Percentiles rank a stretch among this genome's conserved stretches.
These are phyloP conservation scores for Amazona finschi DNA, from an alignment of 2,797 vertebrate species.

Conservation along the genomic window DNA sequence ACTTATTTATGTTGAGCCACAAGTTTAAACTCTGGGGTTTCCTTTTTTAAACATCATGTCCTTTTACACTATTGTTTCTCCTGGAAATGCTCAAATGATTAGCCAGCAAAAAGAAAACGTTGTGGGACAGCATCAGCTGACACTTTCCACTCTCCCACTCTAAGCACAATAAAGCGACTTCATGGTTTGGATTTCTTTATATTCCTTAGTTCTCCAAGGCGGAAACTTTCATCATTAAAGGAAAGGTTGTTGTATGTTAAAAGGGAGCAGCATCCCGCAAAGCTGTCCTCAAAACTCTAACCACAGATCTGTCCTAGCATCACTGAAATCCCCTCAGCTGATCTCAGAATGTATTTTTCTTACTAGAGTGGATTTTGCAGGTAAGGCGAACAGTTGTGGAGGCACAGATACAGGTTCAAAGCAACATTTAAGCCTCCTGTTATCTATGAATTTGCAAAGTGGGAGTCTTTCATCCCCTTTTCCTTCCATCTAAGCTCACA, in stretches of 20 bases:
- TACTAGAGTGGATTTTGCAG: not conserved
- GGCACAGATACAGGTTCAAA: not conserved
- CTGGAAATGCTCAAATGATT: not conserved
- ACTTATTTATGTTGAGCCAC: conserved; percentile 16
- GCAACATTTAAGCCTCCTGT: not conserved
- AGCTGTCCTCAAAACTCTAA: not conserved
- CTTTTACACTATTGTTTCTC: not conserved
- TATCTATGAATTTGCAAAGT: not conserved
- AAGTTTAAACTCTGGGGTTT: not conserved
- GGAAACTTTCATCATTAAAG: not conserved
- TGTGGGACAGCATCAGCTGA: not conserved
- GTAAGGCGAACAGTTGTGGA: not conserved
- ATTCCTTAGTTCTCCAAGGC: not conserved
- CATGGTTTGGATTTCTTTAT: not conserved
- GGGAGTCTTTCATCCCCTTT: not conserved
- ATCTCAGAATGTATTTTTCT: not conserved
- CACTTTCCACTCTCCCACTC: not conserved
- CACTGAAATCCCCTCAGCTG: not conserved
- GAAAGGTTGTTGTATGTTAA: not conserved
- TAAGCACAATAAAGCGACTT: not conserved
- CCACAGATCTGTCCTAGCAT: not conserved
- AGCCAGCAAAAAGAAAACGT: not conserved
- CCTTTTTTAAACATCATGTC: not conserved
- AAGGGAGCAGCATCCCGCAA: not conserved
- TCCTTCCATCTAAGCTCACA: not conserved